phyloP scores from a whole-genome alignment of 2,113 vertebrate species.

The Thalassarche chlororhynchos region DNA sequence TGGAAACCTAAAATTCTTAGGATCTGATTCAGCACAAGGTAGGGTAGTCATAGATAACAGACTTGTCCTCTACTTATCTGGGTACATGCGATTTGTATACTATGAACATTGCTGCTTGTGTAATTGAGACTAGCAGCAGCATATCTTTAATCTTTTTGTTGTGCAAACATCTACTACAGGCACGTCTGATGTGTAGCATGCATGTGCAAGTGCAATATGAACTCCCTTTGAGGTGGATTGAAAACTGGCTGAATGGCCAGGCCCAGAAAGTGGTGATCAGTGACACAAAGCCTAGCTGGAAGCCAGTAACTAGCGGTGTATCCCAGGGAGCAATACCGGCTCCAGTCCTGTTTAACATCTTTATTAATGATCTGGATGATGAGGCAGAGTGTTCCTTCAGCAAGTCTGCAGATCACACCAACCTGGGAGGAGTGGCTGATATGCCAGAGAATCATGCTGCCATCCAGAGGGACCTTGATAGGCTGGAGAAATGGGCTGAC shows the following conservation, averaged over 20 bases:
- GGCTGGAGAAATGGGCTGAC: background rate
- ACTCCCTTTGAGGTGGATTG: background rate
- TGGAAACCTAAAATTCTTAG: background rate
- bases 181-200: fast-evolving
- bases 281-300: background rate
- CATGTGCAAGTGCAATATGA: background rate
- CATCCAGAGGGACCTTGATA: background rate
- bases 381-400: background rate
- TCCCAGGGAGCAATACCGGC: background rate
- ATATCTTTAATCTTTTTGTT: background rate
- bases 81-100: fast-evolving
- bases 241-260: background rate
- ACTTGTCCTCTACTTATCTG: background rate
- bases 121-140: background rate
- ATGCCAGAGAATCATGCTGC: background rate
- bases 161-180: background rate
- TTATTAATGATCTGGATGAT: background rate
- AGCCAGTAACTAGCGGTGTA: background rate
- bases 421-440: background rate
- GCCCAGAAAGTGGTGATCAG: background rate
- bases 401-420: background rate
- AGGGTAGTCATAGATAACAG: background rate
- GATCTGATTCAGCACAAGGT: background rate
- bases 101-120: background rate
- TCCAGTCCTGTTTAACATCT: background rate